phyloP scores from a whole-genome alignment of 1,140 invertebrate genomes.

The Drosophila sucinea region DNA sequence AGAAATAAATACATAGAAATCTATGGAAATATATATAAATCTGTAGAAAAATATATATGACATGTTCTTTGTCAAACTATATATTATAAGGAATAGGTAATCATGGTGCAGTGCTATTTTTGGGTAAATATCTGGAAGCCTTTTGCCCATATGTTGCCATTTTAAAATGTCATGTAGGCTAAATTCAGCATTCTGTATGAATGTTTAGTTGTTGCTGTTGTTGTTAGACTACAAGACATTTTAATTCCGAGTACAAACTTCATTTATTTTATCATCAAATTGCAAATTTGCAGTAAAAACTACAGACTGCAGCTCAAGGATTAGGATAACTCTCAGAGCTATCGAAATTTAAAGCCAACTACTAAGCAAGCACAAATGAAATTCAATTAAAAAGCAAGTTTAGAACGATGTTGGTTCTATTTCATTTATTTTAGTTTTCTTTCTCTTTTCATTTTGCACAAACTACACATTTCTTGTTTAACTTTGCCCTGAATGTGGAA shows the following conservation, averaged over 20 bases:
- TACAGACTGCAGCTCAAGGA: not conserved
- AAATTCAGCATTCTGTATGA: not conserved
- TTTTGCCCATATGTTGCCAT: not conserved
- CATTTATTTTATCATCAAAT: slow-evolving; percentile 13
- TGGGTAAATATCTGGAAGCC: not conserved
- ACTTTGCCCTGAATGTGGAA: not conserved
- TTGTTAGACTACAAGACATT: not conserved
- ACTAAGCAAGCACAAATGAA: slow-evolving; percentile 13
- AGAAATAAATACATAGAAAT: too few species aligned
- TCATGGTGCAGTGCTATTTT: not conserved
- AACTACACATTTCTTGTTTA: slow-evolving; percentile 13
- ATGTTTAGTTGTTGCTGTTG: not conserved
- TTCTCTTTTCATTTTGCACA: slow-evolving; percentile 8
- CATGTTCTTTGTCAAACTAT: too few species aligned
- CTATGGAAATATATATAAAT: too few species aligned
- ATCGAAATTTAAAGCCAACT: slow-evolving; percentile 6
- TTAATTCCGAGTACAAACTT: not conserved
- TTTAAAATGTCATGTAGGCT: not conserved
- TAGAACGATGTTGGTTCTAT: slow-evolving; percentile 14
- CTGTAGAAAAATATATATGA: too few species aligned
- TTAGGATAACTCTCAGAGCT: not conserved
- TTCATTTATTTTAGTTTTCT: not conserved
- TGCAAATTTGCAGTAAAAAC: slow-evolving; percentile 5
- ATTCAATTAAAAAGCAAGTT: slow-evolving; percentile 19
- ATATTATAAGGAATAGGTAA: too few species aligned